Base-by-base conservation (phyloP, 1,140 invertebrate species). In the Drosophila orosa region DNA sequence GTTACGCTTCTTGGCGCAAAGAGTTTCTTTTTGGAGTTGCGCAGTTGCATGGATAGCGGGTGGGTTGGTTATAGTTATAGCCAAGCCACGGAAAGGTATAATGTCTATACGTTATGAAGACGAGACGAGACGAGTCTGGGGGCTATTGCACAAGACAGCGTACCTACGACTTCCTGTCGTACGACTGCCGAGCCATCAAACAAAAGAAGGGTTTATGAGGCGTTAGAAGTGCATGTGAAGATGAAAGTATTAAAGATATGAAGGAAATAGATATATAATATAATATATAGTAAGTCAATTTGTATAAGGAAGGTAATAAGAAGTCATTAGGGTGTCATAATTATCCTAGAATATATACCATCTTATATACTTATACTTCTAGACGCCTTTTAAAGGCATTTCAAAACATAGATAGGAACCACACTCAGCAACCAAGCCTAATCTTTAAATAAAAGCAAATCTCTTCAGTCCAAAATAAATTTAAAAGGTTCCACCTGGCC, bases 1-100 rank as follows among this genome's bases (percentile, higher is more conserved):
- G 84, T 89, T 90, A 89, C 84, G 84, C 84, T 89, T 89, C 84
- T 89, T 54, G 84, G 84, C 84, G 69, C 85, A 89, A 89, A 89
- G 82, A 84, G 62, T 69, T 78, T 81, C 84, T 69, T 71, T 90
- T 89, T 83, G 60, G 59, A 52, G 48, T 84, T 89, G 80, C 84
- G 84, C 84, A 85, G 85, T 76, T 90, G 85, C 81, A 84, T 74
- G 27, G 40, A 24, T 35, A 54, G 78, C 58, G 42, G 60, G 35
- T 74, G 61, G 35, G 31, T 47, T 52, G 55, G 47, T 47, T 67
- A 76, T 66, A 44, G 55, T 58, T 66, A 44, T 56, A 45, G 72
- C 57, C 47, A 60, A 61, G 67, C 62, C 58, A 52, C 67, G 68
- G 83, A 66, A 69, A 42, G 50, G 44, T 74, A 55, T 74, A 75